phyloP scores from a whole-genome alignment of 2,113 vertebrate species.

The Eleginops maclovinus region DNA sequence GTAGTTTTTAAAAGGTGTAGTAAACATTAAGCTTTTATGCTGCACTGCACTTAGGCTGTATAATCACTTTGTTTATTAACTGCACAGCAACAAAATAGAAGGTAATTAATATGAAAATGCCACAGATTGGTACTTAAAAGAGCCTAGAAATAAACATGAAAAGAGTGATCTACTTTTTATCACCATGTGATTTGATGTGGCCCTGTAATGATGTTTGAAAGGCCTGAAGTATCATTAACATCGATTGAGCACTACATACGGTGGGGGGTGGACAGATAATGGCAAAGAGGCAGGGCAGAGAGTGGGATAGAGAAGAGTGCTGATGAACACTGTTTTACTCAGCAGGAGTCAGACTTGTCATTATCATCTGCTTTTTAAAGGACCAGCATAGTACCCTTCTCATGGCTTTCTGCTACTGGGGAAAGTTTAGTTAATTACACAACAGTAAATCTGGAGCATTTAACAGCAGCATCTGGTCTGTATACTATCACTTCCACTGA shows the following conservation, averaged over 20 bases:
- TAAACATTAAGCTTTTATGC: constrained; percentile 12
- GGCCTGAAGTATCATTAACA: constrained; percentile 33
- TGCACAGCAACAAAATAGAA: constrained; percentile 1
- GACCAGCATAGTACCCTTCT: neutral
- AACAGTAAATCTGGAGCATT: constrained; percentile 28
- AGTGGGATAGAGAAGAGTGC: neutral
- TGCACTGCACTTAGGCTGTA: neutral
- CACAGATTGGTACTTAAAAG: neutral
- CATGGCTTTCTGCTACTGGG: neutral
- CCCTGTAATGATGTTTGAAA: constrained; percentile 38
- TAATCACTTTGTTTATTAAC: neutral
- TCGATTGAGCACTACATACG: neutral
- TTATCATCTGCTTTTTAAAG: constrained; percentile 32
- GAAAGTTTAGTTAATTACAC: constrained; percentile 28
- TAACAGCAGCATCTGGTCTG: neutral
- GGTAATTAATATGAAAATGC: constrained; percentile 15
- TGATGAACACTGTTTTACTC: constrained; percentile 15
- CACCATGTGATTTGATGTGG: neutral
- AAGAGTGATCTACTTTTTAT: constrained; percentile 3
- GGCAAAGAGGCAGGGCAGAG: neutral
- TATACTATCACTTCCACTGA: neutral
- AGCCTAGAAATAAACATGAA: neutral
- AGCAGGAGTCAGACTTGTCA: constrained; percentile 34
- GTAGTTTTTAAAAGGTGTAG: neutral
- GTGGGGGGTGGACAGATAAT: constrained; percentile 40